Percentiles rank a stretch among this genome's conserved stretches.
These are phyloP conservation scores for Heliconius hermathena DNA, from an alignment of 1,140 invertebrate species.

Conservation along the genomic window DNA sequence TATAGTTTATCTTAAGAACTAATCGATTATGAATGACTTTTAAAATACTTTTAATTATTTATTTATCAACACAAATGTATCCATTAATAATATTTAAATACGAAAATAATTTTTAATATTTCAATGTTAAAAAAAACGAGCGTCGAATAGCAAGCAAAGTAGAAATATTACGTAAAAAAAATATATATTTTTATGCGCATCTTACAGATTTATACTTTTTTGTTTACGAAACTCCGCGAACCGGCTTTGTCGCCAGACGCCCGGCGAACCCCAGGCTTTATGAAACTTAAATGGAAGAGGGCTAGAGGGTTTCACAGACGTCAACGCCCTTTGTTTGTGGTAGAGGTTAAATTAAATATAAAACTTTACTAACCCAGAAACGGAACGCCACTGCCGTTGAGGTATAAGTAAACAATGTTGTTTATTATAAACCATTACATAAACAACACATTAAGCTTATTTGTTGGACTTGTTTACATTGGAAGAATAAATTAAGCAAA, in stretches of 20 bases:
- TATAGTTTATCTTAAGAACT: not conserved
- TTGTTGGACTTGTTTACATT: slow-evolving; percentile 3
- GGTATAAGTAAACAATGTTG: slow-evolving; percentile 23
- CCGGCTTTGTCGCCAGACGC: slow-evolving; percentile 24
- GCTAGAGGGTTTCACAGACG: slow-evolving; percentile 29
- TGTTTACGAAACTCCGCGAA: slow-evolving; percentile 30
- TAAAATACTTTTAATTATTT: not conserved
- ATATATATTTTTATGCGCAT: not conserved
- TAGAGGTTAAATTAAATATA: slow-evolving; percentile 36
- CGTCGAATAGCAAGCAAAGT: not conserved
- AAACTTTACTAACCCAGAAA: slow-evolving; percentile 32
- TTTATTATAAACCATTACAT: slow-evolving; percentile 15
- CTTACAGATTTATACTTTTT: slow-evolving; percentile 28
- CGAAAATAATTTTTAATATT: not conserved
- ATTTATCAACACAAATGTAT: not conserved
- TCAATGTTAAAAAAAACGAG: not conserved
- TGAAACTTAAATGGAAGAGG: slow-evolving; percentile 38
- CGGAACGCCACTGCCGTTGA: slow-evolving; percentile 7
- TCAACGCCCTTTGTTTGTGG: slow-evolving; percentile 36
- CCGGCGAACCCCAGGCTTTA: slow-evolving; percentile 21
- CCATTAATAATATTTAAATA: not conserved
- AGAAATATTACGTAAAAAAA: not conserved
- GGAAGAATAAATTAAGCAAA: not conserved
- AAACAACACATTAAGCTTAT: slow-evolving; percentile 17
- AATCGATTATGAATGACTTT: not conserved